Percentiles rank a stretch among this genome's conserved stretches.
Evolutionary conservation across 2,888 invertebrate genomes (phyloP).

Genomic region (Papilio protenor): DNA sequence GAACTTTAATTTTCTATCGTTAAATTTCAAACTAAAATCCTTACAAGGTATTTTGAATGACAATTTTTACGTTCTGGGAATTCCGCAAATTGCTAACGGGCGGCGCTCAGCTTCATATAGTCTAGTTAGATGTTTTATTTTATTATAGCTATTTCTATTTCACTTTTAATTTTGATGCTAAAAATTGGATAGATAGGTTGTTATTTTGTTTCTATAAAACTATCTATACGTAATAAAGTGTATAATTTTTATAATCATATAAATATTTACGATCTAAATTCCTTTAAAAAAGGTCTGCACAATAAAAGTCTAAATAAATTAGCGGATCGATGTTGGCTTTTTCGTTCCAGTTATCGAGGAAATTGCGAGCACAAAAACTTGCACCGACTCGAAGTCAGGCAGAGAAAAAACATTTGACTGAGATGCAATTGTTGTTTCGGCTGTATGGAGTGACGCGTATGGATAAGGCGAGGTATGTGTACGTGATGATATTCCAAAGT

Average conservation of each 20-base stretch:
- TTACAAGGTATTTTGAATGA: background rate
- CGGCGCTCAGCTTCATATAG: background rate
- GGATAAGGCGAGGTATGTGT: conserved; percentile 19
- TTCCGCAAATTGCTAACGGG: background rate
- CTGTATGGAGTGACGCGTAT: conserved; percentile 18
- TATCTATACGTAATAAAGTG: too few species aligned
- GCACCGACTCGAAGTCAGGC: conserved; percentile 11
- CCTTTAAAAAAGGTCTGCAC: conserved; percentile 2
- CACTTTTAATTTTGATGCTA: too few species aligned
- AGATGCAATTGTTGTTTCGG: conserved; percentile 24
- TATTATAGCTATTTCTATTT: too few species aligned
- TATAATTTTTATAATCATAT: background rate
- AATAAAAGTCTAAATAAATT: conserved; percentile 18
- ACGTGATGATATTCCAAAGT: conserved; percentile 12
- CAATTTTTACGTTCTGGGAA: background rate
- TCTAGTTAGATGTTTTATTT: background rate
- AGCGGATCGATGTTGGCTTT: background rate
- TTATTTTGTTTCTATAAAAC: too few species aligned
- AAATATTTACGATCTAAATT: background rate
- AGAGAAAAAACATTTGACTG: conserved; percentile 12
- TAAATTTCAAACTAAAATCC: background rate
- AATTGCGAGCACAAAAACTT: conserved; percentile 12
- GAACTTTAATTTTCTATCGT: background rate
- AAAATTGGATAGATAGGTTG: too few species aligned
- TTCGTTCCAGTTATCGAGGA: conserved; percentile 19